Evolutionary conservation across 2,888 invertebrate genomes (phyloP).

Genomic region (Acrobasis suavella): DNA sequence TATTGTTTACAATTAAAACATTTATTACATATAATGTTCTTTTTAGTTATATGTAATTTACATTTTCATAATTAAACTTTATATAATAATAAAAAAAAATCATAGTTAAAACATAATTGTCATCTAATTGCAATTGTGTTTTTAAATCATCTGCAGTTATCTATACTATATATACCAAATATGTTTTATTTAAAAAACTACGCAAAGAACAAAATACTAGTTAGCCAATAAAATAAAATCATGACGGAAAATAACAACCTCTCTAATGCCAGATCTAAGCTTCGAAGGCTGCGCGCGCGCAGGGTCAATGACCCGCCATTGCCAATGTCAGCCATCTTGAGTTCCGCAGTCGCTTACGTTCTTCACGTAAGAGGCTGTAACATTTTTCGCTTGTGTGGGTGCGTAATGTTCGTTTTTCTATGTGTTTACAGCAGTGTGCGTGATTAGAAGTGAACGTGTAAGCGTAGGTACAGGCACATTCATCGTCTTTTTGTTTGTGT

Average conservation of each 20-base stretch:
- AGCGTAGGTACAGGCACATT: constrained; percentile 39
- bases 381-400: constrained; percentile 67
- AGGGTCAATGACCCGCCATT: constrained; percentile 77
- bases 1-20: too few species aligned
- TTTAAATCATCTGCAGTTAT: not conserved
- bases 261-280: constrained; percentile 80
- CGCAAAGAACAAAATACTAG: constrained; percentile 43
- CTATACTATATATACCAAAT: constrained; percentile 8
- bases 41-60: too few species aligned
- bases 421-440: constrained; percentile 58
- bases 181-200: constrained; percentile 18
- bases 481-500: constrained; percentile 43
- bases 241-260: constrained; percentile 74
- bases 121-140: too few species aligned
- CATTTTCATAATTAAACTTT: too few species aligned
- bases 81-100: too few species aligned
- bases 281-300: constrained; percentile 78
- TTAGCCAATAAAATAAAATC: constrained; percentile 59
- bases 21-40: too few species aligned
- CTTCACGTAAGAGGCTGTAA: constrained; percentile 82
- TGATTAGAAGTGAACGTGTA: constrained; percentile 62
- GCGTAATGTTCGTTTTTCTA: constrained; percentile 78
- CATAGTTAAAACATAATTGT: too few species aligned
- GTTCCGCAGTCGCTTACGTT: constrained; percentile 81
- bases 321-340: constrained; percentile 83